phyloP scores from a whole-genome alignment of 2,888 invertebrate species.

The Lasioglossum lativentre region DNA sequence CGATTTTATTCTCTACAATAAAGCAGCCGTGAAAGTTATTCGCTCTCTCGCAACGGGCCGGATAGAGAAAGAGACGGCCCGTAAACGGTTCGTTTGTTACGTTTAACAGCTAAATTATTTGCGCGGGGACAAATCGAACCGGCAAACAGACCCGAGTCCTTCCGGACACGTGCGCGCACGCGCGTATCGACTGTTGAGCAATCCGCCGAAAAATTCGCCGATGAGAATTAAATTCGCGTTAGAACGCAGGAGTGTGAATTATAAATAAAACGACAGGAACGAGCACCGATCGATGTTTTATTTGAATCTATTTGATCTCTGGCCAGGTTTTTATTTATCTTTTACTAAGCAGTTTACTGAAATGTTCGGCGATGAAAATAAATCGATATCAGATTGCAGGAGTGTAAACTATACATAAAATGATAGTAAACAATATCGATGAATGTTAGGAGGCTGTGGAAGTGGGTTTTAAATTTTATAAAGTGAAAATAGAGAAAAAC shows the following conservation, averaged over 20 bases:
- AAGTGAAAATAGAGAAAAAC: not conserved
- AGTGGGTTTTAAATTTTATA: not conserved
- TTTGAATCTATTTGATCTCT: not conserved
- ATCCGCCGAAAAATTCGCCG: too few species aligned
- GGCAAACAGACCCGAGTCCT: slow-evolving; percentile 7
- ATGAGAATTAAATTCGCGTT: not conserved
- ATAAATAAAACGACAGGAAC: not conserved
- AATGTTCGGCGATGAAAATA: not conserved
- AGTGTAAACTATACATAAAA: not conserved
- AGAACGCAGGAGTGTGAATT: not conserved
- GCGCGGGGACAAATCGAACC: slow-evolving; percentile 12
- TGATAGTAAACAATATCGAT: not conserved
- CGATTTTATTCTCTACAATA: slow-evolving; percentile 15
- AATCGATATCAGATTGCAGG: not conserved
- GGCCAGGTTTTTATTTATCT: not conserved
- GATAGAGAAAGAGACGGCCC: not conserved
- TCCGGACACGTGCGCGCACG: not conserved
- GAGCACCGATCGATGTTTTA: not conserved
- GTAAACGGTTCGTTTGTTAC: slow-evolving; percentile 33
- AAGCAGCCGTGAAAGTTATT: slow-evolving; percentile 5
- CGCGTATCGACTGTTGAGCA: too few species aligned
- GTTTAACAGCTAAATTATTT: slow-evolving; percentile 40
- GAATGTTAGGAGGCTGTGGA: not conserved
- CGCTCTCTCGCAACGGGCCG: not conserved
- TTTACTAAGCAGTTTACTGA: not conserved